phyloP scores from a whole-genome alignment of 2,888 invertebrate species.

The Andricus curvator region DNA sequence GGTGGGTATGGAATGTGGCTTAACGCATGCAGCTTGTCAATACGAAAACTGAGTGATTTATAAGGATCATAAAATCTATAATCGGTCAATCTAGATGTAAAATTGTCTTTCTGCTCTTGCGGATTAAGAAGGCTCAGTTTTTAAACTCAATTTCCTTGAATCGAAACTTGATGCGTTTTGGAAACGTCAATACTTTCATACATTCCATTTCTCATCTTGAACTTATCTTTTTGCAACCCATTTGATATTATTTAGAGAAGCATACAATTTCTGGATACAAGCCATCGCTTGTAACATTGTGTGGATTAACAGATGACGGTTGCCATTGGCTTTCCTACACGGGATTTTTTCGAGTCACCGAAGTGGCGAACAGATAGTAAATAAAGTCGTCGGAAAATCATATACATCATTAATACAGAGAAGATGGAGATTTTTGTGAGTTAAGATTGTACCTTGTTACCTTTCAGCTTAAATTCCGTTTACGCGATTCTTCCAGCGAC shows the following conservation, averaged over 20 bases:
- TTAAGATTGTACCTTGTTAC: conserved; percentile 21
- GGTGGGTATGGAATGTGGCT: conserved; percentile 18
- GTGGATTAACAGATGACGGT: neutral
- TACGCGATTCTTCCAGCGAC: conserved; percentile 33
- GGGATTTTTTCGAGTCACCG: neutral
- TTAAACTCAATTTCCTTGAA: neutral
- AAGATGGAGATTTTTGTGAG: conserved; percentile 18
- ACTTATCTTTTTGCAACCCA: neutral
- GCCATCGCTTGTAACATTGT: neutral
- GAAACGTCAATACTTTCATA: neutral
- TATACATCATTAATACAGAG: conserved; percentile 32
- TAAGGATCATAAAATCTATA: conserved; percentile 10
- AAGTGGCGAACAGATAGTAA: neutral
- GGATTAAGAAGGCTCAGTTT: neutral
- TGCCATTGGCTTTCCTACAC: neutral
- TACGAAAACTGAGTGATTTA: neutral
- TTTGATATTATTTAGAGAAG: neutral
- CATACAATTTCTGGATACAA: neutral
- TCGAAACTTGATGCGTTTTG: neutral
- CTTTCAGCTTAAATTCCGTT: conserved; percentile 35
- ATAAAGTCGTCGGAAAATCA: conserved; percentile 21
- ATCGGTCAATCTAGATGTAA: neutral
- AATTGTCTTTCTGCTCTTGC: neutral
- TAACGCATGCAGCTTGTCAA: neutral
- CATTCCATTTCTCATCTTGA: neutral